Conservation (phyloP, 2,888 invertebrate genomes). For the Agrotis puta region DNA sequence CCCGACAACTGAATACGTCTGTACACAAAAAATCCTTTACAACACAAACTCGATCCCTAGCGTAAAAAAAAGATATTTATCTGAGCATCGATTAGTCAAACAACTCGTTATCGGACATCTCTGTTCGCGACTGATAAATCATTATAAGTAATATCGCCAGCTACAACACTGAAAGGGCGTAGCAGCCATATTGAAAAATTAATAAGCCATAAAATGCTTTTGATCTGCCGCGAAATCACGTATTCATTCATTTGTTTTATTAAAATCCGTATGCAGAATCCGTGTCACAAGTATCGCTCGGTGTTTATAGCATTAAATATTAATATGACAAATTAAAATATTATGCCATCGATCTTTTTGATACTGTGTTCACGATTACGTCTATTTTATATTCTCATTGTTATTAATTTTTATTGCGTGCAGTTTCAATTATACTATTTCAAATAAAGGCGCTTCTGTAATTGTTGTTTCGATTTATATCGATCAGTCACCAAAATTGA, state of each 20-base stretch:
- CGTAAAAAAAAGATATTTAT: conserved; percentile 58
- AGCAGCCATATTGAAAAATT: conserved; percentile 42
- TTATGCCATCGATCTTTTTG: conserved; percentile 34
- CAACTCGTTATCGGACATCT: conserved; percentile 73
- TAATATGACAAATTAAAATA: conserved; percentile 47
- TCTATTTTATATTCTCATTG: conserved; percentile 27
- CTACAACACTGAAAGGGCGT: conserved; percentile 50
- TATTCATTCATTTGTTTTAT: conserved; percentile 52
- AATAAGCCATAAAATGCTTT: conserved; percentile 41
- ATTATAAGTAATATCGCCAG: conserved; percentile 34
- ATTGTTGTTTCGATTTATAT: conserved; percentile 18
- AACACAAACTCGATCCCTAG: conserved; percentile 48
- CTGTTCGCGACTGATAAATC: conserved; percentile 75
- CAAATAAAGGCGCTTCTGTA: conserved; percentile 3
- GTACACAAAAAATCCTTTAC: conserved; percentile 72
- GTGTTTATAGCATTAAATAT: conserved; percentile 52
- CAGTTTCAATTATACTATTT: conserved; percentile 18
- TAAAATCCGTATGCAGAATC: conserved; percentile 41
- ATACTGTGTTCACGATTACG: conserved; percentile 38
- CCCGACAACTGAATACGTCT: conserved; percentile 60
- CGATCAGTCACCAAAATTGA: conserved; percentile 14
- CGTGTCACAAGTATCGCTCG: conserved; percentile 31
- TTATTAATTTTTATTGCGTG: conserved; percentile 16
- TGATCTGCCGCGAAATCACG: conserved; percentile 42
- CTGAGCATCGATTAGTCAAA: conserved; percentile 71